Evolutionary conservation across 2,113 vertebrate genomes (phyloP).

Genomic region (Vanacampus margaritifer): DNA sequence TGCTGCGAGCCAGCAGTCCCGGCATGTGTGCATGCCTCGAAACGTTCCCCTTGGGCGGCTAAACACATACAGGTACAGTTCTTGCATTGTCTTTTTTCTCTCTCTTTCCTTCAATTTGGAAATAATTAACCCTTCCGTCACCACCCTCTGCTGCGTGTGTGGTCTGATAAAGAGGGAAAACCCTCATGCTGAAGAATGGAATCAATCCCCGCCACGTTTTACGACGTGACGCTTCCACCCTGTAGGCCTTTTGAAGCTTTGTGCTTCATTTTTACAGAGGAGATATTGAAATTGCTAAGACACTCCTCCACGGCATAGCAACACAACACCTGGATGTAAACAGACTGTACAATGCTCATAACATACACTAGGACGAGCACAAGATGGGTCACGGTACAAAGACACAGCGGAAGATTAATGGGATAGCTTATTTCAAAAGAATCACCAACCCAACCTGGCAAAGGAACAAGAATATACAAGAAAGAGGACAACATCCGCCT

Average conservation of each 20-base stretch:
- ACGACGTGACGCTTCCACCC: constrained; percentile 39
- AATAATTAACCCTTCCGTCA: constrained; percentile 61
- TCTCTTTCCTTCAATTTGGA: constrained; percentile 50
- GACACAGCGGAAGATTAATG: neutral
- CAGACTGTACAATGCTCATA: neutral
- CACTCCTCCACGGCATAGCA: constrained; percentile 5
- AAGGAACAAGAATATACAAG: neutral
- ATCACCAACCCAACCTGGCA: neutral
- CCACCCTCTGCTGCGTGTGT: constrained; percentile 45
- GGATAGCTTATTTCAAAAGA: neutral
- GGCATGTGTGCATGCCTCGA: constrained; percentile 42
- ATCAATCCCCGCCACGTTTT: constrained; percentile 42
- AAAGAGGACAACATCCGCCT: too few relatives aligned
- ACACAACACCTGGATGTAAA: constrained; percentile 32
- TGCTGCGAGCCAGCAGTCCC: constrained; percentile 23
- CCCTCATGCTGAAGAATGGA: constrained; percentile 55
- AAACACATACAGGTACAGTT: constrained; percentile 62
- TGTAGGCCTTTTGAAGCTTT: constrained; percentile 30
- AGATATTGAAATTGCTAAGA: neutral
- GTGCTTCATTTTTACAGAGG: constrained; percentile 29
- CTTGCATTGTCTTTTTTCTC: constrained; percentile 55
- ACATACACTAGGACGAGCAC: neutral
- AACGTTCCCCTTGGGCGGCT: constrained; percentile 53
- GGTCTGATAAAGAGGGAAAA: constrained; percentile 55
- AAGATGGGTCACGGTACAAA: neutral